Conservation (phyloP, 2,113 vertebrate genomes). For the Triplophysa rosa region DNA sequence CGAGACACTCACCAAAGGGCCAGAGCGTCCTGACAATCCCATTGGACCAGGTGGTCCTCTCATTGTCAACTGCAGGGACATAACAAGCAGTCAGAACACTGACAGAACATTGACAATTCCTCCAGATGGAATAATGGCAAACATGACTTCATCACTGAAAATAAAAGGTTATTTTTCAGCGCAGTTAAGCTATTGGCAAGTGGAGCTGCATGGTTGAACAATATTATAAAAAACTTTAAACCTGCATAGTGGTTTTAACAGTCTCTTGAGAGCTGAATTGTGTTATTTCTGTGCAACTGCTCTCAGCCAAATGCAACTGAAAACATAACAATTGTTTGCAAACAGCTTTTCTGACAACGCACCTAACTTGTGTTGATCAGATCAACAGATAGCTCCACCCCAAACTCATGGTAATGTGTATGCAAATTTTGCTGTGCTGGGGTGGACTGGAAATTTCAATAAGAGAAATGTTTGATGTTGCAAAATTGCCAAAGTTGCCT, state of each 20-base stretch:
- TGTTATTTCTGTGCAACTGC: too few species aligned
- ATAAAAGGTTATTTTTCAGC: neutral
- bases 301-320: too few species aligned
- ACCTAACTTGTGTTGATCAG: too few species aligned
- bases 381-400: too few species aligned
- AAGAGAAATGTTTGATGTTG: too few species aligned
- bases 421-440: too few species aligned
- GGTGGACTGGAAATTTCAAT: too few species aligned
- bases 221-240: constrained; percentile 54
- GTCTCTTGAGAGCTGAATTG: neutral
- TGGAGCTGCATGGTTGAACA: constrained; percentile 2
- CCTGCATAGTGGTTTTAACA: constrained; percentile 46
- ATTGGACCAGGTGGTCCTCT: constrained; percentile 89
- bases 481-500: too few species aligned
- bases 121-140: constrained; percentile 48
- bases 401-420: too few species aligned
- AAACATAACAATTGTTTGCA: too few species aligned
- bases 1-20: constrained; percentile 85
- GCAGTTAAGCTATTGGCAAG: constrained; percentile 43
- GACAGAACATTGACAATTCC: neutral
- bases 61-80: constrained; percentile 83
- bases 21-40: constrained; percentile 91
- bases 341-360: too few species aligned
- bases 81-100: constrained; percentile 44
- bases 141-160: constrained; percentile 32